Conservation (phyloP, 1,140 invertebrate genomes). For the Oedothorax gibbosus region DNA sequence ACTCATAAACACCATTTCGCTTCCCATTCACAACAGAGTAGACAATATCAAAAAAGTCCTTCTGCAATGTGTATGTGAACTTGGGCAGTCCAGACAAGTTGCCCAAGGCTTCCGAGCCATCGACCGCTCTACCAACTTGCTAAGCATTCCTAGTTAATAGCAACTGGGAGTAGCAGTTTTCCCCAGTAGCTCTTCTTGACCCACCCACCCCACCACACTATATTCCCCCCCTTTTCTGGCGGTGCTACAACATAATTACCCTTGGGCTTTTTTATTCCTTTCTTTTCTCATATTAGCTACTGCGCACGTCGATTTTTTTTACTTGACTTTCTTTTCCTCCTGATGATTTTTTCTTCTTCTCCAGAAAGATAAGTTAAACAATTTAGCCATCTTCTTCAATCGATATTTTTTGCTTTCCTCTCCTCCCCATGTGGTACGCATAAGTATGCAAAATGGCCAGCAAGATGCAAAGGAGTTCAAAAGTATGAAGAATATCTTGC, state of each 20-base stretch:
- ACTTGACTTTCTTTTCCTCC: constrained; percentile 3
- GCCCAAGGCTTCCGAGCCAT: constrained; percentile 36
- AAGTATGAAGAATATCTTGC: no score
- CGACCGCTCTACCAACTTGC: constrained; percentile 22
- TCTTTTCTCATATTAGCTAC: constrained; percentile 52
- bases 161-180: constrained; percentile 33
- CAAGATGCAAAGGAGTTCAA: no score
- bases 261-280: constrained; percentile 17
- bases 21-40: not conserved
- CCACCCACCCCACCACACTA: constrained; percentile 15
- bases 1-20: no score
- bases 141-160: constrained; percentile 56
- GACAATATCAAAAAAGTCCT: not conserved
- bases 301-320: constrained; percentile 35
- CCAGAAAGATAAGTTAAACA: constrained; percentile 50
- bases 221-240: constrained; percentile 18
- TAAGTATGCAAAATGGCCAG: no score
- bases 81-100: constrained; percentile 27
- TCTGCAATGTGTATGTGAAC: not conserved
- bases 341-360: not conserved
- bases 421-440: not conserved
- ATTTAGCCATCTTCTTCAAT: constrained; percentile 47
- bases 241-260: constrained; percentile 54
- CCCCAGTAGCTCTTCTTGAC: constrained; percentile 36
- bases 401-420: constrained; percentile 24